Evolutionary conservation across 2,113 vertebrate genomes (phyloP).

Genomic region (Turdus rufiventris): DNA sequence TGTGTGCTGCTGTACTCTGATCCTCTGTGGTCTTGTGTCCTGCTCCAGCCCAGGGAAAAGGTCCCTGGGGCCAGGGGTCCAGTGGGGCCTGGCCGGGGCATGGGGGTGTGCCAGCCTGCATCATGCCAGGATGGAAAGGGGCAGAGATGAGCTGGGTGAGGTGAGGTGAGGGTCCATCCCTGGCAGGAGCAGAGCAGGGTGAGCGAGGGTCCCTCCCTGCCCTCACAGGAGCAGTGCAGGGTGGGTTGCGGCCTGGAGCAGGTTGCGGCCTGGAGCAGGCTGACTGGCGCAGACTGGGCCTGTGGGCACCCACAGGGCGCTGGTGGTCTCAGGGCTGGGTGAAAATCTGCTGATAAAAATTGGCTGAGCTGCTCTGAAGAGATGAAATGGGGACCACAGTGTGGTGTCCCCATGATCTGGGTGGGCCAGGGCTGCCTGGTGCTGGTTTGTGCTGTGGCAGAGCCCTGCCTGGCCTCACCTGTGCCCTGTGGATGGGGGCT

Average conservation of each 20-base stretch:
- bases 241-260: fast-evolving
- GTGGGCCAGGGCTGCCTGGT: not conserved
- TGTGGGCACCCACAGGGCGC: fast-evolving
- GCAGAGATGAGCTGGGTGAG: not conserved
- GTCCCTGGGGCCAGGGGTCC: fast-evolving
- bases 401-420: fast-evolving
- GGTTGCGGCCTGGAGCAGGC: not conserved
- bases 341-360: fast-evolving
- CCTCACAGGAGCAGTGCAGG: too few relatives aligned
- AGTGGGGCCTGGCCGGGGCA: not conserved
- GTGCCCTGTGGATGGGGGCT: fast-evolving
- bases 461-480: not conserved
- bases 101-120: too few relatives aligned
- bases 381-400: too few relatives aligned
- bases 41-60: not conserved
- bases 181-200: too few relatives aligned
- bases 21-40: too few relatives aligned
- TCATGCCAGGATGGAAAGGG: fast-evolving
- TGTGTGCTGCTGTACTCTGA: too few relatives aligned
- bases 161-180: too few relatives aligned
- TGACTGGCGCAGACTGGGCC: fast-evolving
- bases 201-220: too few relatives aligned
- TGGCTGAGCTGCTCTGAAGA: not conserved
- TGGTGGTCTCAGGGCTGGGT: fast-evolving
- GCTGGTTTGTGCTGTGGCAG: fast-evolving